Base-by-base conservation (phyloP, 2,888 invertebrate species). In the Allacma fusca region DNA sequence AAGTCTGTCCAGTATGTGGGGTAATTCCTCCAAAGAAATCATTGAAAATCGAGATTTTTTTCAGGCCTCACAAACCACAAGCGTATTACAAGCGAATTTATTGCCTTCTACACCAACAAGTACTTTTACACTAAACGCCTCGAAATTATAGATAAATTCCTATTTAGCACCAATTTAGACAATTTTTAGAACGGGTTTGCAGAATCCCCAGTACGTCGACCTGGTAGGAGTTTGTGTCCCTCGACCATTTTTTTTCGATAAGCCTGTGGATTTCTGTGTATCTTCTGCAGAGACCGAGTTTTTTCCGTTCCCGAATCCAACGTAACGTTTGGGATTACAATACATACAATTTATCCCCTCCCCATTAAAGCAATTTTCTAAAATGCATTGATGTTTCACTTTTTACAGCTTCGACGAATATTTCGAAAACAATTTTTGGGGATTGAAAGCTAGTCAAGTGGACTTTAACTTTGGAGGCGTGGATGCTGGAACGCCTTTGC, bases 101-200 rank as follows among this genome's bases (percentile, higher is more conserved):
- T 28, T 82, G 82, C 43, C 40, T 81, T 0, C 40, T 82, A 19
- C 82, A 81, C 24, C 80, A 81, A 16, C 82, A 81, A 64, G 78
- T 62, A 62, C 2, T 24, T 4, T 9, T 24, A 19, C 1, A 24
- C 2, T 34, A 4, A 34, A 34, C n/a, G n/a, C n/a, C n/a, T n/a
- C n/a, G n/a, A n/a, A n/a, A n/a, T n/a, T n/a, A n/a, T n/a, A n/a
- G n/a, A n/a, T n/a, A n/a, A n/a, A n/a, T n/a, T n/a, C n/a, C n/a
- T n/a, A 34, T 34, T 34, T 34, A 34, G 34, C 34, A 7, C n/a
- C n/a, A n/a, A n/a, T n/a, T n/a, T n/a, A 34, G 9, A 34, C 9
- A 34, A 34, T 34, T 4, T 34, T 34, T 4, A 34, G 4, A 7
- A 34, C 9, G 9, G 9, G 7, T 19, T 62, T 62, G 21, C 13